Evolutionary conservation across 1,140 invertebrate genomes (phyloP), one percentile per base, ranked within the genome.

Genomic region (Harlomillsia oculata): DNA sequence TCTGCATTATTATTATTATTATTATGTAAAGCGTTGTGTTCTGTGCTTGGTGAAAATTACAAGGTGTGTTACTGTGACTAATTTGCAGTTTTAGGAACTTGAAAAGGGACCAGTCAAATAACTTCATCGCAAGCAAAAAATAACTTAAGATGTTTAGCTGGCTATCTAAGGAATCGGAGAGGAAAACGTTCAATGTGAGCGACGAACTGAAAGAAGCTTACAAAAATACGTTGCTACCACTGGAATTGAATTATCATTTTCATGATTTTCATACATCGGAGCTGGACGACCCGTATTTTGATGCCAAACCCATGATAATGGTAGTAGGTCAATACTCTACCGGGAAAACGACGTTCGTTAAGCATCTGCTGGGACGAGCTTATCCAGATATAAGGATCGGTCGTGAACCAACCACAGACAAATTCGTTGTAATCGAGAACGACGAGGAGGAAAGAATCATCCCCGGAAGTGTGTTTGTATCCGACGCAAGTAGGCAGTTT

Each of bases 301-400:
- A 97, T 76, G 93, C 94, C 0, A 98, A 97, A 69, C 97, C 97
- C 0, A 97, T 98, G 92, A 95, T 98, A 52, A 72, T 98, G 32
- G 74, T 99, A 1, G 90, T 99, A 37, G 96, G 96, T 0, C 95
- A 98, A 71, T 99, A 99, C 73, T 98, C 95, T 0, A 98, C 95
- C 2, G 96, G 95, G 60, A 99, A 99, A 78, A 98, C 95, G 0
- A 97, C 94, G 0, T 97, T 98, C 69, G 99, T 99, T 59, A 85
- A 89, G 61, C 95, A 95, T 71, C 73, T 96, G n/a, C 70, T 96
- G 40, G 90, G 94, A 70, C 77, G 87, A 67, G 92, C 96, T 64
- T 97, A 94, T 70, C 92, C 92, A 21, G 92, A 91, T 26, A 94
- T 95, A 56, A 77, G 92, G 55, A 96, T 97, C 65, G 93, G 93